Evolutionary conservation across 2,113 vertebrate species (phyloP).

Genomic region (Zeus faber): DNA sequence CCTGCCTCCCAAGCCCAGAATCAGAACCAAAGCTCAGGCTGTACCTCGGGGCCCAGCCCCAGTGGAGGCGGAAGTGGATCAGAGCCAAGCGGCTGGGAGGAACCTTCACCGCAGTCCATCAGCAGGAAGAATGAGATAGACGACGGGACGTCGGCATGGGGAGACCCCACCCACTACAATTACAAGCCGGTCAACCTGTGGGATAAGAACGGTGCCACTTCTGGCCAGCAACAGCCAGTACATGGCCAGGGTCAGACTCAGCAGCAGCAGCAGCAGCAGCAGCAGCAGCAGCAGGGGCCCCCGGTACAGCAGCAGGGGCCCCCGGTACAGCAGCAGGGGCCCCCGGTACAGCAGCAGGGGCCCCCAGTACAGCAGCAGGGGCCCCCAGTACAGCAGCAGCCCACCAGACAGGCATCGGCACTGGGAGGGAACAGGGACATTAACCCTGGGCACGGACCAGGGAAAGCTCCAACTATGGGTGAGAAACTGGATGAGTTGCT

Average conservation of each 20-base stretch:
- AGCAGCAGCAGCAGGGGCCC: slow-evolving; percentile 69
- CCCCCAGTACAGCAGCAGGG: slow-evolving; percentile 33
- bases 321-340: slow-evolving; percentile 33
- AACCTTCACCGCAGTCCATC: slow-evolving; percentile 92
- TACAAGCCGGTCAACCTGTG: slow-evolving; percentile 97
- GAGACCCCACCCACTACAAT: slow-evolving; percentile 92
- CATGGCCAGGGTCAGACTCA: slow-evolving; percentile 35
- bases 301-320: slow-evolving; percentile 70
- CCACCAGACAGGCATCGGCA: slow-evolving; percentile 51
- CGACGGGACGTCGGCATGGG: slow-evolving; percentile 97
- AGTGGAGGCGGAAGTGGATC: slow-evolving; percentile 64
- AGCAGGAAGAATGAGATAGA: slow-evolving; percentile 97
- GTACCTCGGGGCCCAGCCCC: slow-evolving; percentile 88
- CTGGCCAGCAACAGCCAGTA: slow-evolving; percentile 71
- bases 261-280: slow-evolving; percentile 43
- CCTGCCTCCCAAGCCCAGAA: slow-evolving; percentile 79
- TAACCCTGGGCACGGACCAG: slow-evolving; percentile 56
- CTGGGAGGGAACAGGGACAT: slow-evolving; percentile 65
- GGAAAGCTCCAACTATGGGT: slow-evolving; percentile 65
- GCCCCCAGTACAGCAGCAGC: slow-evolving; percentile 77
- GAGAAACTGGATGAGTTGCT: too few relatives aligned
- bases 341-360: slow-evolving; percentile 72
- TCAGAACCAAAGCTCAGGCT: slow-evolving; percentile 84
- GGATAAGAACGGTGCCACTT: slow-evolving; percentile 91
- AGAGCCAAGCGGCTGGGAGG: slow-evolving; percentile 97